A percentile compares a stretch with the other conserved stretches of the same genome.
Evolutionary conservation across 2,888 invertebrate genomes (phyloP).

Genomic region (Ariolimax columbianus): DNA sequence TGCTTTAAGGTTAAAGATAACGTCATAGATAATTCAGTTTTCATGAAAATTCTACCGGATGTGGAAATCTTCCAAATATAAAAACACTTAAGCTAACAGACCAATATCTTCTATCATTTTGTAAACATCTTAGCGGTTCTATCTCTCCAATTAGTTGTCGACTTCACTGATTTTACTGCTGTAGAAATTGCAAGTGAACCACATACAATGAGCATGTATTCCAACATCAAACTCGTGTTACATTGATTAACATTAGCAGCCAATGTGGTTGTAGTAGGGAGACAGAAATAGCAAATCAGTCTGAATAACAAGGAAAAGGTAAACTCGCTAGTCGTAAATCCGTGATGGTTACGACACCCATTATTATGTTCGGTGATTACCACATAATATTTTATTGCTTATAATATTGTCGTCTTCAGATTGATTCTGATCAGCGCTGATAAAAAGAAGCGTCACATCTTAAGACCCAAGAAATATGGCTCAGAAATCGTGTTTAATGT

Average conservation of each 20-base stretch:
- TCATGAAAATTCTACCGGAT: background rate
- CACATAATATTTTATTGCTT: background rate
- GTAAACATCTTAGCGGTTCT: slow-evolving; percentile 10
- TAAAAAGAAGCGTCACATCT: background rate
- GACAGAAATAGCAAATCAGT: too few species aligned
- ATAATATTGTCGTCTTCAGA: background rate
- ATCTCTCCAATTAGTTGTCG: background rate
- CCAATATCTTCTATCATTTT: slow-evolving; percentile 6
- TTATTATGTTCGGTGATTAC: background rate
- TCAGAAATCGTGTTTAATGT: background rate
- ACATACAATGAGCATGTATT: background rate
- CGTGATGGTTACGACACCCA: too few species aligned
- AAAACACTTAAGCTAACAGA: background rate
- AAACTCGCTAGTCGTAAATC: too few species aligned
- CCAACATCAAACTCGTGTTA: background rate
- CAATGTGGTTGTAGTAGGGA: too few species aligned
- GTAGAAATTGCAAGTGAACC: background rate
- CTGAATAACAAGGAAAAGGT: too few species aligned
- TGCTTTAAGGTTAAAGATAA: too few species aligned
- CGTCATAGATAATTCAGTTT: too few species aligned
- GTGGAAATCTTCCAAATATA: slow-evolving; percentile 12
- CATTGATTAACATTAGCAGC: too few species aligned
- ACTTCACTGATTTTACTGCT: background rate
- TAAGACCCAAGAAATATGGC: background rate
- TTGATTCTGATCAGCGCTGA: background rate